Evolutionary conservation across 2,797 vertebrate species (phyloP).

Genomic region (Echeneis naucrates): DNA sequence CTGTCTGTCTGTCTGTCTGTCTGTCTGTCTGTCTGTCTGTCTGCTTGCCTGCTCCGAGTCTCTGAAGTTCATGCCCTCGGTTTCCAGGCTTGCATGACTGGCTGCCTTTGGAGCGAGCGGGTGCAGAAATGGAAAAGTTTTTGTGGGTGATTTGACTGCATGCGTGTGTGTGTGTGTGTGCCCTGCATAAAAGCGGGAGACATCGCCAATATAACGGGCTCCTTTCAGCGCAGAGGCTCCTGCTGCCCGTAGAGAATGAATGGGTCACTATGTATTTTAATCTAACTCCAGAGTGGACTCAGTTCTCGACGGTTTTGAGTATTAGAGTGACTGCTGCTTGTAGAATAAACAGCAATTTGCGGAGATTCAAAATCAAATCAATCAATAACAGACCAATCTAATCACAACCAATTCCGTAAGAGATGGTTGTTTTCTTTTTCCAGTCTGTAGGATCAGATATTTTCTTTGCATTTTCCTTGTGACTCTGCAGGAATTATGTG

Average conservation of each 20-base stretch:
- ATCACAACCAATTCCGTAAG: background rate
- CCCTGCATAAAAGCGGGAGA: constrained; percentile 59
- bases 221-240: constrained; percentile 73
- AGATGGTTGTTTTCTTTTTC: too few species aligned
- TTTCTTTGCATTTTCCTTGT: background rate
- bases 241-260: constrained; percentile 72
- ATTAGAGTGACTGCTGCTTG: constrained; percentile 10
- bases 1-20: background rate
- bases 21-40: background rate
- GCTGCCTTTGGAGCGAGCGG: constrained; percentile 16
- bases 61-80: constrained; percentile 47
- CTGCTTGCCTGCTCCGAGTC: background rate
- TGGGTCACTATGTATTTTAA: constrained; percentile 76
- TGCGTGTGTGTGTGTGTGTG: background rate
- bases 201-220: constrained; percentile 76
- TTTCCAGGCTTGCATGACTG: constrained; percentile 12
- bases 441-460: accelerated
- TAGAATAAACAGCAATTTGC: background rate
- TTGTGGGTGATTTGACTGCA: constrained; percentile 30
- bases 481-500: constrained; percentile 1
- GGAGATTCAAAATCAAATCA: background rate
- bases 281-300: constrained; percentile 55
- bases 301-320: constrained; percentile 41
- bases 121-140: constrained; percentile 73
- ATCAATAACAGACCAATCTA: background rate